A percentile compares a stretch with the other conserved stretches of the same genome.
Conservation (phyloP, 2,888 invertebrate genomes). For the Spodoptera exigua region DNA sequence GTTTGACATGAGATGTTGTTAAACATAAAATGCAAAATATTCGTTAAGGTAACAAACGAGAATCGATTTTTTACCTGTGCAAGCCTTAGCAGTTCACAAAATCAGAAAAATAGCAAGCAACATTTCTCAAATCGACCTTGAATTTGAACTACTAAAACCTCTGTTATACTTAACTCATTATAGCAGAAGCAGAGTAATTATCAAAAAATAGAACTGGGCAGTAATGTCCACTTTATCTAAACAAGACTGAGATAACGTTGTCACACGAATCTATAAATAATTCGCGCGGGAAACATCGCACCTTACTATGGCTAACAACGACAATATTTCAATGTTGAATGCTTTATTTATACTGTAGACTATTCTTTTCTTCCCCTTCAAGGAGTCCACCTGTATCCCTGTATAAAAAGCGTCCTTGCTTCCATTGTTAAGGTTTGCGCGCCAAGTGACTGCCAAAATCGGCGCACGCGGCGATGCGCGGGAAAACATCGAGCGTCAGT, state of each 20-base stretch:
- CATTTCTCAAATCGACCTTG: conserved; percentile 39
- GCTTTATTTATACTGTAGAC: conserved; percentile 31
- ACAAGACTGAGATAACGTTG: conserved; percentile 64
- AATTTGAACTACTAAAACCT: conserved; percentile 47
- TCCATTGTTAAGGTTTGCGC: conserved; percentile 85
- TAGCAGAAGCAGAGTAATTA: conserved; percentile 37
- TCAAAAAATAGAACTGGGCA: conserved; percentile 47
- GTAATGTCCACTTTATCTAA: conserved; percentile 66
- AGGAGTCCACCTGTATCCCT: conserved; percentile 82
- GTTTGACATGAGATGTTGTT: conserved; percentile 29
- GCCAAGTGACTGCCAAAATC: conserved; percentile 87
- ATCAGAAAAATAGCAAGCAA: conserved; percentile 25
- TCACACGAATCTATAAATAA: conserved; percentile 64
- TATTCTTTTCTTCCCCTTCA: conserved; percentile 74
- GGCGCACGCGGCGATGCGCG: conserved; percentile 81
- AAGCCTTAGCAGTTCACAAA: conserved; percentile 8
- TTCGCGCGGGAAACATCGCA: conserved; percentile 42
- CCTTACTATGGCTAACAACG: conserved; percentile 15
- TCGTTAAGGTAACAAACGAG: conserved; percentile 6
- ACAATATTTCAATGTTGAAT: conserved; percentile 22
- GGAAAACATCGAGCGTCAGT: conserved; percentile 80
- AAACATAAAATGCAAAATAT: conserved; percentile 32
- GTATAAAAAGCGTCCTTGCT: conserved; percentile 87
- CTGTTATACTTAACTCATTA: conserved; percentile 39
- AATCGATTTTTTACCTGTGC: conserved; percentile 49